Evolutionary conservation across 2,113 vertebrate species (phyloP).

Genomic region (Daboia siamensis): DNA sequence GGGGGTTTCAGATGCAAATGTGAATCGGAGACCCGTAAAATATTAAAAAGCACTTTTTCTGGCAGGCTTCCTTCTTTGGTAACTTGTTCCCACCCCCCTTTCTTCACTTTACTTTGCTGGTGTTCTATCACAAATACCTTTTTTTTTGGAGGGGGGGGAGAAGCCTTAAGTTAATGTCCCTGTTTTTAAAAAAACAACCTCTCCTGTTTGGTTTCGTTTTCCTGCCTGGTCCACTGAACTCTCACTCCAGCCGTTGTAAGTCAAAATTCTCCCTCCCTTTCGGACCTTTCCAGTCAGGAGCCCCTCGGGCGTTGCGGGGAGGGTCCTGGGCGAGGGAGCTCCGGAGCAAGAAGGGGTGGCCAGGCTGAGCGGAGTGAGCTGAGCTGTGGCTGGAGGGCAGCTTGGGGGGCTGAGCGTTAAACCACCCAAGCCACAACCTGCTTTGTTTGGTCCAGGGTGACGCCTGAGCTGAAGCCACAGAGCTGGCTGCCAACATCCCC

Average conservation of each 20-base stretch:
- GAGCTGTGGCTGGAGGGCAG: background rate
- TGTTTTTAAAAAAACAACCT: background rate
- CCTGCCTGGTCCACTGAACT: background rate
- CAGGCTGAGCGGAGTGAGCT: too few species aligned
- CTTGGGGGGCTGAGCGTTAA: background rate
- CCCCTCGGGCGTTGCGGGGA: too few species aligned
- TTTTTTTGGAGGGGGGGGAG: background rate
- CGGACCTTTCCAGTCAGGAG: too few species aligned
- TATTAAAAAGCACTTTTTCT: background rate
- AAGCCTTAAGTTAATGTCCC: background rate
- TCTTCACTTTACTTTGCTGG: background rate
- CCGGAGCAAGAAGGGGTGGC: too few species aligned
- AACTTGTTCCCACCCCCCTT: background rate
- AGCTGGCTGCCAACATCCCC: background rate
- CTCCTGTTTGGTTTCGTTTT: background rate
- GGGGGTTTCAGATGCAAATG: background rate
- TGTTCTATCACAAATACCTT: background rate
- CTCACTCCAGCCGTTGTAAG: background rate
- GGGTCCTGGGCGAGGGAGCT: too few species aligned
- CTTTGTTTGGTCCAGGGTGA: background rate
- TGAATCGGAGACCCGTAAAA: background rate
- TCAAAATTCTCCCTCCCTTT: background rate
- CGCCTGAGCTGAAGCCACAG: background rate
- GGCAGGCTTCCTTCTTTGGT: too few species aligned
- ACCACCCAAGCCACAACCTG: background rate